Conservation (phyloP, 2,113 vertebrate genomes). For the Kryptolebias marmoratus region DNA sequence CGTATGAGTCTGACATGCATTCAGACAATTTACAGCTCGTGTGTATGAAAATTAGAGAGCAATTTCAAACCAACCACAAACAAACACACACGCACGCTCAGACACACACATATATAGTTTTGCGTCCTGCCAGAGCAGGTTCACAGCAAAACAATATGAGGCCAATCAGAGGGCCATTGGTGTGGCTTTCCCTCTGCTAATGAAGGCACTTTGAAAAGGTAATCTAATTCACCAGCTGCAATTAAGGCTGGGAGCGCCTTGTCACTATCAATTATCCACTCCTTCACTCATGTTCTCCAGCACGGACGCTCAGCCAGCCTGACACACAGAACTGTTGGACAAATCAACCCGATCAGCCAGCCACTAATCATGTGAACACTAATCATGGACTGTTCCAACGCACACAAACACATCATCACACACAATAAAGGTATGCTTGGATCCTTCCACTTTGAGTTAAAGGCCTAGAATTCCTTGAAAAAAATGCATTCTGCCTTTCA, state of each 20-base stretch:
- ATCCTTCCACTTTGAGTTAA: conserved; percentile 37
- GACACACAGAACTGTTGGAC: conserved; percentile 72
- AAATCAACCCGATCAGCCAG: conserved; percentile 76
- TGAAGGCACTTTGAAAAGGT: conserved; percentile 83
- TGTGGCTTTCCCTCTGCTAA: conserved; percentile 78
- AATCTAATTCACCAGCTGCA: conserved; percentile 83
- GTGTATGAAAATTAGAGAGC: conserved; percentile 46
- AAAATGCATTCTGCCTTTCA: no score
- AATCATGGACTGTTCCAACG: conserved; percentile 67
- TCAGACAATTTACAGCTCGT: conserved; percentile 24
- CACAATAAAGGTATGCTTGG: conserved; percentile 34
- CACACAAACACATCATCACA: conserved; percentile 30
- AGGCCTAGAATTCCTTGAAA: no score
- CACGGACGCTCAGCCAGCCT: conserved; percentile 66
- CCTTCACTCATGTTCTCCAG: conserved; percentile 80
- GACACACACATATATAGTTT: conserved; percentile 13
- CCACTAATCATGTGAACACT: conserved; percentile 75
- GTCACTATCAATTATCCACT: conserved; percentile 82
- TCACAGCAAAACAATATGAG: conserved; percentile 79
- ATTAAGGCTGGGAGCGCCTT: conserved; percentile 80
- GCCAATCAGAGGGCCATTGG: conserved; percentile 77
- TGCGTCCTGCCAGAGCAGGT: conserved; percentile 60
- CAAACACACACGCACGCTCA: conserved; percentile 33
- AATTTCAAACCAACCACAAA: conserved; percentile 56
- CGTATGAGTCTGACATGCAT: conserved; percentile 8